phyloP scores from a whole-genome alignment of 2,888 invertebrate genomes.

The Cylloceria caligata region DNA sequence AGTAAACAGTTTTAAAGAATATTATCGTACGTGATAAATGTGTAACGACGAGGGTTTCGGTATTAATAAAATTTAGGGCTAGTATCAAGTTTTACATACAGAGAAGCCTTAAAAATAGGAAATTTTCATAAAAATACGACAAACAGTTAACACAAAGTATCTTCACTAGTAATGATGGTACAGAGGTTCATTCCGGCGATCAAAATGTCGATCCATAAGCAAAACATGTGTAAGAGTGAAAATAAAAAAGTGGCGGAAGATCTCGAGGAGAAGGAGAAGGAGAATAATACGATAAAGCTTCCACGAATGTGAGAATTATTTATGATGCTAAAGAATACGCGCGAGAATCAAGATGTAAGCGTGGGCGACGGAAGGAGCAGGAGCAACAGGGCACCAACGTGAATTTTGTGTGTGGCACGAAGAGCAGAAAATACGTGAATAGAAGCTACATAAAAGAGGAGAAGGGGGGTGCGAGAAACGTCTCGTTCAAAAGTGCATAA shows the following conservation, averaged over 20 bases:
- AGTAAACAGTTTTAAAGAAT: constrained; percentile 44
- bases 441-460: constrained; percentile 46
- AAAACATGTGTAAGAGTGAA: constrained; percentile 5
- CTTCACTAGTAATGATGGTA: background rate
- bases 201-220: constrained; percentile 24
- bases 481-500: constrained; percentile 61
- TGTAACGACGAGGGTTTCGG: background rate
- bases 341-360: constrained; percentile 81
- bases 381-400: constrained; percentile 36
- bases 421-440: constrained; percentile 55
- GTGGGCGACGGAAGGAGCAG: constrained; percentile 71
- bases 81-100: background rate
- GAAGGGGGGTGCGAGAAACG: constrained; percentile 53
- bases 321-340: constrained; percentile 72
- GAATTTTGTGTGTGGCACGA: constrained; percentile 54
- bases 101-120: background rate
- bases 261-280: no score
- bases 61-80: background rate
- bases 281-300: constrained; percentile 51
- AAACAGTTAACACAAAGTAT: background rate
- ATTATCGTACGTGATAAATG: constrained; percentile 36
- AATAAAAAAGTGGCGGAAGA: background rate
- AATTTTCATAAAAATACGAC: no score
- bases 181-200: background rate
- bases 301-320: constrained; percentile 74